phyloP scores from a whole-genome alignment of 2,797 vertebrate genomes.

The Morelia viridis region DNA sequence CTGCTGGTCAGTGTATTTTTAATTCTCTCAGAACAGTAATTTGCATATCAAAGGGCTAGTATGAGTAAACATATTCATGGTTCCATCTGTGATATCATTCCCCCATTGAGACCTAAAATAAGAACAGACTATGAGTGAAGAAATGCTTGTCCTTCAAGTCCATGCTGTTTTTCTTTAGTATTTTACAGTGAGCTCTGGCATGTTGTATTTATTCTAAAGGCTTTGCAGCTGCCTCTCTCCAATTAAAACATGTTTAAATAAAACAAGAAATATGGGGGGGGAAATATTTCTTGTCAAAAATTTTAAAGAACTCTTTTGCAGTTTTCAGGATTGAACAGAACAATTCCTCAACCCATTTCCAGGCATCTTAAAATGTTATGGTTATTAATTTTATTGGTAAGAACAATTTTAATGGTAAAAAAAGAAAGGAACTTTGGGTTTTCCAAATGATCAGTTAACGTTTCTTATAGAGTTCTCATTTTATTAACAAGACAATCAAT shows the following conservation, averaged over 20 bases:
- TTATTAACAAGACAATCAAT: not conserved
- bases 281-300: not conserved
- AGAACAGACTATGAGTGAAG: constrained; percentile 35
- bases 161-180: constrained; percentile 48
- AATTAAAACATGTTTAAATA: constrained; percentile 28
- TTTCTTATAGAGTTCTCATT: not conserved
- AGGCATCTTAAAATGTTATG: not conserved
- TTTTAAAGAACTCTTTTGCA: not conserved
- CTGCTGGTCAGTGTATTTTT: constrained; percentile 76
- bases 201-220: not conserved
- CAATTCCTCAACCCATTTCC: not conserved
- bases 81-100: constrained; percentile 78
- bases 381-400: not conserved
- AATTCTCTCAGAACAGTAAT: constrained; percentile 81
- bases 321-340: not conserved
- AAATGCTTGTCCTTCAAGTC: constrained; percentile 49
- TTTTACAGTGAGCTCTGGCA: constrained; percentile 9
- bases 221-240: constrained; percentile 2
- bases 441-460: not conserved
- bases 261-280: not conserved
- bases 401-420: not conserved
- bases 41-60: constrained; percentile 84
- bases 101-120: constrained; percentile 56
- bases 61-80: constrained; percentile 75
- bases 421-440: not conserved